Evolutionary conservation across 2,888 invertebrate genomes (phyloP).

Genomic region (Synergus itoensis): DNA sequence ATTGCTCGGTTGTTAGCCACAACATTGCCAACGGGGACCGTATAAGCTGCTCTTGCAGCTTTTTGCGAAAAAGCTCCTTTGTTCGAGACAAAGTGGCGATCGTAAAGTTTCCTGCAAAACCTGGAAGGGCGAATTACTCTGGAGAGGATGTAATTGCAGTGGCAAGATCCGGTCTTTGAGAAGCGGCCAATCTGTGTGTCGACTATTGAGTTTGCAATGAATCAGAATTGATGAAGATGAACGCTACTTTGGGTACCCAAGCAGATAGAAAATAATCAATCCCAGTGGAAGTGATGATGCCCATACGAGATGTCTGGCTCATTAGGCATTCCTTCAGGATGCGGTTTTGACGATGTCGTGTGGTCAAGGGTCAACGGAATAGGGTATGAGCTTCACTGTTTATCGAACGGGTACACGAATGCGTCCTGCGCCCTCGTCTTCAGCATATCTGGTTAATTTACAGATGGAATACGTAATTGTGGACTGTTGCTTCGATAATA

Average conservation of each 20-base stretch:
- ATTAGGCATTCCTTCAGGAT: slow-evolving; percentile 73
- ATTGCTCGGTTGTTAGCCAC: slow-evolving; percentile 5
- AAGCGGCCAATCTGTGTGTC: not conserved
- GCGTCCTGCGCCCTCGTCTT: not conserved
- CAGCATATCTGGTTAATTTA: not conserved
- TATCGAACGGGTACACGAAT: not conserved
- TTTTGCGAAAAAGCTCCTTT: slow-evolving; percentile 1
- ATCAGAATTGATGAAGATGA: not conserved
- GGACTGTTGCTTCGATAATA: not conserved
- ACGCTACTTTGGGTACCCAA: not conserved
- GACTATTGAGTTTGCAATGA: not conserved
- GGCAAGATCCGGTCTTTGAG: not conserved
- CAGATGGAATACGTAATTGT: not conserved
- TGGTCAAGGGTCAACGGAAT: not conserved
- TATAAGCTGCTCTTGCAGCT: not conserved
- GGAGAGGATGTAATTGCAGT: slow-evolving; percentile 7
- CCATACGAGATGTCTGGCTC: slow-evolving; percentile 72
- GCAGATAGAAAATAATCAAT: slow-evolving; percentile 54
- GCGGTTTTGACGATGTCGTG: slow-evolving; percentile 52
- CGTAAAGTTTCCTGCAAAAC: slow-evolving; percentile 2
- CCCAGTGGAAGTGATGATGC: slow-evolving; percentile 69
- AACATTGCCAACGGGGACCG: slow-evolving; percentile 9
- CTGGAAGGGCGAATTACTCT: not conserved
- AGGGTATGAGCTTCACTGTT: not conserved
- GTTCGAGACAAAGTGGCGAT: slow-evolving; percentile 7